Conservation (phyloP, 2,888 invertebrate genomes). For the Lepetodrilus schrolli region DNA sequence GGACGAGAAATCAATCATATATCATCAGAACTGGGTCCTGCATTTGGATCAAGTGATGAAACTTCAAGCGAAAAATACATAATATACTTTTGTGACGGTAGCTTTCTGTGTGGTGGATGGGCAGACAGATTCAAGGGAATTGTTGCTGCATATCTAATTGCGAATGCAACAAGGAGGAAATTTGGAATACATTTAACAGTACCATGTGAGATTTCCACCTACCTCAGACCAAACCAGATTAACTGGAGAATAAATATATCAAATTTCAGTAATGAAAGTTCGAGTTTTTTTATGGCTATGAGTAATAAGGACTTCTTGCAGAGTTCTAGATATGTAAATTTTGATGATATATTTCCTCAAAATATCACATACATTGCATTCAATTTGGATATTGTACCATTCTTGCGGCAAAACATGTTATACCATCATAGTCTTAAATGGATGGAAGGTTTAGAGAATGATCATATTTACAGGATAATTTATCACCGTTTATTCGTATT, state of each 20-base stretch:
- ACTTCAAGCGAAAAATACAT: background rate
- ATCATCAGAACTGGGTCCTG: too few relatives aligned
- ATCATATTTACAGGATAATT: background rate
- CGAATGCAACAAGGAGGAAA: slow-evolving; percentile 12
- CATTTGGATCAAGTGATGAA: too few relatives aligned
- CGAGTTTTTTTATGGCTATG: background rate
- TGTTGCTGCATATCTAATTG: background rate
- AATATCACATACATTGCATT: background rate
- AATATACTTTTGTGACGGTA: slow-evolving; percentile 11
- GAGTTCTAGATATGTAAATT: background rate
- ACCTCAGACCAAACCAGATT: background rate
- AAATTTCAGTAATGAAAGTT: background rate
- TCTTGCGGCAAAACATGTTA: background rate
- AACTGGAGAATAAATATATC: background rate
- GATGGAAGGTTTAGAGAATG: background rate
- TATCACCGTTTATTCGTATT: slow-evolving; percentile 12
- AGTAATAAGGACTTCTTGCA: background rate
- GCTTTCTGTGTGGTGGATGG: slow-evolving; percentile 11
- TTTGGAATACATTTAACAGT: slow-evolving; percentile 16
- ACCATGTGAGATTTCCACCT: background rate
- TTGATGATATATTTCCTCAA: background rate
- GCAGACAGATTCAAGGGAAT: slow-evolving; percentile 18
- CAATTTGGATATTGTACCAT: background rate
- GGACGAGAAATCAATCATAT: too few relatives aligned
- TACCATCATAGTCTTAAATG: background rate